Percentiles rank a stretch among this genome's conserved stretches.
Evolutionary conservation across 2,113 vertebrate genomes (phyloP).

Genomic region (Neogobius melanostomus): DNA sequence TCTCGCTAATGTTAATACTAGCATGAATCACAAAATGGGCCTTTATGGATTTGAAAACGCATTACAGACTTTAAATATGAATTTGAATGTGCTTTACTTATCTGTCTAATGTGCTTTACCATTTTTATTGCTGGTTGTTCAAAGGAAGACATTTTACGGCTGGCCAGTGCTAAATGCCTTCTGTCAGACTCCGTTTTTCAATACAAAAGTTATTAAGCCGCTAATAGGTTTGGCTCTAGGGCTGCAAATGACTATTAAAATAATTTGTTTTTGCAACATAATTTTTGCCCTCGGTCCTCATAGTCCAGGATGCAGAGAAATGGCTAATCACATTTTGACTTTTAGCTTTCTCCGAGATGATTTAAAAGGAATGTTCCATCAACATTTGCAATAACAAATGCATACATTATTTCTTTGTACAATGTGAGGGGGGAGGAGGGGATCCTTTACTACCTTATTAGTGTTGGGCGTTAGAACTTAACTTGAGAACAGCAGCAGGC

Average conservation of each 20-base stretch:
- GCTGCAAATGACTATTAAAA: constrained; percentile 34
- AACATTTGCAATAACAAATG: too few species aligned
- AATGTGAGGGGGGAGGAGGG: too few species aligned
- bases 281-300: background rate
- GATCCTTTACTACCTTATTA: too few species aligned
- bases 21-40: background rate
- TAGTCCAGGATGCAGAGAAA: background rate
- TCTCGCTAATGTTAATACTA: background rate
- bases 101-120: constrained; percentile 57
- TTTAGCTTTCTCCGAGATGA: too few species aligned
- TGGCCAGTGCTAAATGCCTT: constrained; percentile 4
- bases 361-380: too few species aligned
- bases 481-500: too few species aligned
- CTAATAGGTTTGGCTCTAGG: constrained; percentile 10
- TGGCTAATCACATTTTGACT: background rate
- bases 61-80: constrained; percentile 32
- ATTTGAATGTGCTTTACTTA: constrained; percentile 17
- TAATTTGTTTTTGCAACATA: constrained; percentile 4
- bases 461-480: too few species aligned
- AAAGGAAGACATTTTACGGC: constrained; percentile 65
- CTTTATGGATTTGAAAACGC: background rate
- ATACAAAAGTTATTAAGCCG: background rate
- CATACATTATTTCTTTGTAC: too few species aligned
- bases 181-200: background rate
- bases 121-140: constrained; percentile 59